Percentiles rank a stretch among this genome's conserved stretches.
These are phyloP conservation scores for Cydia fagiglandana DNA, from an alignment of 1,140 invertebrate species.

Conservation along the genomic window DNA sequence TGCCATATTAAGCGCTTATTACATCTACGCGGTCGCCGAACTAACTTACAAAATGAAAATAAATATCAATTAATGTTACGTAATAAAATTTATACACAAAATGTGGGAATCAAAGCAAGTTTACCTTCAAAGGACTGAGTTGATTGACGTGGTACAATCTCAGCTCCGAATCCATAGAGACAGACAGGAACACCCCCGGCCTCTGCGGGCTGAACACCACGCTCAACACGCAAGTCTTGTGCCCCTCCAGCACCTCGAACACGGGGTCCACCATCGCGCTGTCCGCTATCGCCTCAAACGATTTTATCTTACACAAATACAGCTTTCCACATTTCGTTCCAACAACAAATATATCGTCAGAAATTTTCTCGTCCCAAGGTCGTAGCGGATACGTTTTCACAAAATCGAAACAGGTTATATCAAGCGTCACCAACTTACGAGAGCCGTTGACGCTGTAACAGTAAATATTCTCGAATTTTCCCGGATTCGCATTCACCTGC, in stretches of 20 bases:
- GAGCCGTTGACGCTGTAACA: conserved; percentile 54
- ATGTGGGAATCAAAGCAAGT: no score
- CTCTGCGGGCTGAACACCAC: conserved; percentile 59
- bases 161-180: conserved; percentile 65
- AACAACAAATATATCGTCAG: conserved; percentile 59
- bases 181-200: conserved; percentile 56
- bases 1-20: no score
- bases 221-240: conserved; percentile 56
- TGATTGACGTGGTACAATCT: conserved; percentile 62
- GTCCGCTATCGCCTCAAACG: conserved; percentile 28
- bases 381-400: conserved; percentile 53
- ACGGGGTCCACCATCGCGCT: conserved; percentile 52
- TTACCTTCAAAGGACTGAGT: conserved; percentile 56
- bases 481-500: conserved; percentile 56
- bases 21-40: no score
- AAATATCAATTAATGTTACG: no score
- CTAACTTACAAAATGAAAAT: no score
- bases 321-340: conserved; percentile 55
- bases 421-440: conserved; percentile 40
- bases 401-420: conserved; percentile 67
- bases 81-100: no score
- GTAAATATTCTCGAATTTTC: conserved; percentile 58
- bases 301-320: conserved; percentile 54
- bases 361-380: conserved; percentile 48
- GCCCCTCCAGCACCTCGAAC: conserved; percentile 53